Conservation (phyloP, 2,113 vertebrate genomes). For the Ascaphus truei region DNA sequence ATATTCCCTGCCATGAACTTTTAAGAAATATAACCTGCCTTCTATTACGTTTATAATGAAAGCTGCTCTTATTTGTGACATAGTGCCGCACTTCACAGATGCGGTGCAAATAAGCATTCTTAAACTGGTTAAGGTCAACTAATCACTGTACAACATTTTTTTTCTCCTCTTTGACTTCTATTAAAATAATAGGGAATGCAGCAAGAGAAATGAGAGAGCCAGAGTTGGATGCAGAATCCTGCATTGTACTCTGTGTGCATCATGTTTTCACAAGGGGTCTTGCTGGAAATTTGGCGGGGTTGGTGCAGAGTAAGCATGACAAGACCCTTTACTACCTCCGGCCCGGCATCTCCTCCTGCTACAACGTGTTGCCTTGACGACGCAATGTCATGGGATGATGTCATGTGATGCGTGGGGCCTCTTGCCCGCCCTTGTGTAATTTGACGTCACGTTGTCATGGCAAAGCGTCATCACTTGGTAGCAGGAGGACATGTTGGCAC, state of each 20-base stretch:
- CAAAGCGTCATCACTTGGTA: no score
- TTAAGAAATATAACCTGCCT: constrained; percentile 74
- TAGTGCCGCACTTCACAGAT: constrained; percentile 66
- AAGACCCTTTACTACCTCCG: no score
- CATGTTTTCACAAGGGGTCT: no score
- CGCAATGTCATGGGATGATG: no score
- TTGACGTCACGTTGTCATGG: no score
- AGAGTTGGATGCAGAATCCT: neutral
- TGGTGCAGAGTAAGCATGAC: no score
- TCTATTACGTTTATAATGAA: constrained; percentile 64
- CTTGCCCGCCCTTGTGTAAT: no score
- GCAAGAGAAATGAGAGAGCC: constrained; percentile 41
- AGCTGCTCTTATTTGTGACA: constrained; percentile 67
- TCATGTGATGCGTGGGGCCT: no score
- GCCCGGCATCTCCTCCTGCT: no score
- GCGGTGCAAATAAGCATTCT: constrained; percentile 74
- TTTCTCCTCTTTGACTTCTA: constrained; percentile 41
- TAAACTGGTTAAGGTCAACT: constrained; percentile 73
- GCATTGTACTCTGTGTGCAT: constrained; percentile 25
- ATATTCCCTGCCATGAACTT: constrained; percentile 78
- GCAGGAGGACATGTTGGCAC: no score
- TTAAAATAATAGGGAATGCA: neutral
- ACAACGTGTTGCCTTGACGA: no score
- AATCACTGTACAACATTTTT: constrained; percentile 61
- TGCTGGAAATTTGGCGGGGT: no score